Percentiles rank a stretch among this genome's conserved stretches.
These are phyloP conservation scores for Ophraella communa DNA, from an alignment of 2,888 invertebrate genomes.

Conservation along the genomic window DNA sequence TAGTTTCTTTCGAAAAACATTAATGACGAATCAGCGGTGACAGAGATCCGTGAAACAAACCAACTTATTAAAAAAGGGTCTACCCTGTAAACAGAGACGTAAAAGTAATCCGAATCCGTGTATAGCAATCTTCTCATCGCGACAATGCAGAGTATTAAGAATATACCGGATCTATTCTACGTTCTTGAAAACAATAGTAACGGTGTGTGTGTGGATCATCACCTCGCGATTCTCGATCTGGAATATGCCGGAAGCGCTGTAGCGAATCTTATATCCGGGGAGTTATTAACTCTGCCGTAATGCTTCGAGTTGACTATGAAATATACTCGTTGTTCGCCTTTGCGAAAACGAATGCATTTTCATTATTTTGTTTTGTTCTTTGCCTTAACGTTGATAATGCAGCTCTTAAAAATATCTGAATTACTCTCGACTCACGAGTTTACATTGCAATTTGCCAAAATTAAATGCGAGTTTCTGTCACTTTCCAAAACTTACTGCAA, in stretches of 20 bases:
- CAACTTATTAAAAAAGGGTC: neutral
- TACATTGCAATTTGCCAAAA: constrained; percentile 22
- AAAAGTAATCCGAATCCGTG: constrained; percentile 18
- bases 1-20: too few species aligned
- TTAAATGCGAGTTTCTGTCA: constrained; percentile 20
- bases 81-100: constrained; percentile 10
- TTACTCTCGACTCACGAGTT: constrained; percentile 19
- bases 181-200: constrained; percentile 41
- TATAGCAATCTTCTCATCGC: constrained; percentile 38
- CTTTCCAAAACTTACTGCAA: constrained; percentile 2
- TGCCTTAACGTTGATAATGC: constrained; percentile 47
- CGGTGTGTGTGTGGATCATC: constrained; percentile 52
- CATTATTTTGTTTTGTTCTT: constrained; percentile 51
- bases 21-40: too few species aligned
- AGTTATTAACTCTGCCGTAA: constrained; percentile 52
- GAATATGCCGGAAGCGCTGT: constrained; percentile 48
- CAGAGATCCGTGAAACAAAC: neutral
- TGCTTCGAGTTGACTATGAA: constrained; percentile 43
- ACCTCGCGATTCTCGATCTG: constrained; percentile 41
- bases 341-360: constrained; percentile 56
- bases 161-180: constrained; percentile 35
- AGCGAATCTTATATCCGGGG: constrained; percentile 50
- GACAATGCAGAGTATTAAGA: constrained; percentile 40
- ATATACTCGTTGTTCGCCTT: constrained; percentile 51
- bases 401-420: constrained; percentile 40